A percentile compares a stretch with the other conserved stretches of the same genome.
Conservation (phyloP, 1,140 invertebrate genomes). For the Panagrolaimus sp. region DNA sequence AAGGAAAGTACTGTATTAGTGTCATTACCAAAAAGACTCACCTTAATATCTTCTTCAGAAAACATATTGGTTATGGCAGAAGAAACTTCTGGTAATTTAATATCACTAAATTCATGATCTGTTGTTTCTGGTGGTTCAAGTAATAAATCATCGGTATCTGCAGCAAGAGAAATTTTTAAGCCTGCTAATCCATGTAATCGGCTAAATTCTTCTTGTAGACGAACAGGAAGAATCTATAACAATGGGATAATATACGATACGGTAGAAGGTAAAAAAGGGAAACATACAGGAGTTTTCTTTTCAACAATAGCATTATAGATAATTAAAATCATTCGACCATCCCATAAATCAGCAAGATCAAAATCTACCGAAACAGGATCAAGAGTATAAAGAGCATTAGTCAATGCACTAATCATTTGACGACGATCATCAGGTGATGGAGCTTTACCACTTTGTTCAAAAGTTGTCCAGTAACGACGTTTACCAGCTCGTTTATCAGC, state of each 20-base stretch:
- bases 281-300: not conserved
- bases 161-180: constrained; percentile 39
- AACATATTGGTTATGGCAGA: constrained; percentile 39
- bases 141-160: constrained; percentile 43
- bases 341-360: constrained; percentile 38
- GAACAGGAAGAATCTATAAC: constrained; percentile 35
- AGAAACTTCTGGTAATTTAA: constrained; percentile 24
- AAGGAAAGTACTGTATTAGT: too few relatives aligned
- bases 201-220: constrained; percentile 54
- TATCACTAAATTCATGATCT: not conserved
- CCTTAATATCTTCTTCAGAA: constrained; percentile 25
- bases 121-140: constrained; percentile 39
- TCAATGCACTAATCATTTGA: not conserved
- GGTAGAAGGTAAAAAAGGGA: not conserved
- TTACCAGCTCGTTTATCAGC: not conserved
- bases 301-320: constrained; percentile 3
- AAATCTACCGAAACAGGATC: not conserved
- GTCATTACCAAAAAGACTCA: not conserved
- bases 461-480: not conserved
- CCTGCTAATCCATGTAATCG: constrained; percentile 42
- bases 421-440: not conserved
- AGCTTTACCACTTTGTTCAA: not conserved
- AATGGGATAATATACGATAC: not conserved
- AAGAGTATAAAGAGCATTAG: not conserved
- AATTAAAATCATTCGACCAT: constrained; percentile 32